Base-by-base conservation (phyloP, 2,888 invertebrate species). In the Oscheius sp. region DNA sequence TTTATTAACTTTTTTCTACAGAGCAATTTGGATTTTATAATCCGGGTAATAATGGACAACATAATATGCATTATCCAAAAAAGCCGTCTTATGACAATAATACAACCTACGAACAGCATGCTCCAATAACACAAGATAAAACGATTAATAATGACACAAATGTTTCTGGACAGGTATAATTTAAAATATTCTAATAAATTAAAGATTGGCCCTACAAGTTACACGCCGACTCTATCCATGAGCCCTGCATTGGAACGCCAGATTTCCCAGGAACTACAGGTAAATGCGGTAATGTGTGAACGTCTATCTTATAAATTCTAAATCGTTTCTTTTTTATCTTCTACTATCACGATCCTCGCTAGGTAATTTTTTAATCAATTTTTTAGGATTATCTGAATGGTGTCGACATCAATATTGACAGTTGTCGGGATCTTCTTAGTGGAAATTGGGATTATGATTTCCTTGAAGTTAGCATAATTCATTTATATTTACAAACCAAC, bases 311-410 rank as follows among this genome's bases (percentile, higher is more conserved):
- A 20, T 24, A 32, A 56, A n/a, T 56, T 30, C 20, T 30, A 30
- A 49, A 49, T 14, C 22, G 45, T 26, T 61, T 5, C 32, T 28
- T 6, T n/a, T n/a, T n/a, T n/a, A n/a, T n/a, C n/a, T n/a, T n/a
- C n/a, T n/a, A n/a, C n/a, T n/a, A n/a, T n/a, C n/a, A n/a, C n/a
- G n/a, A n/a, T n/a, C n/a, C n/a, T n/a, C n/a, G n/a, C n/a, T n/a
- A n/a, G n/a, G n/a, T n/a, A n/a, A n/a, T n/a, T n/a, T n/a, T n/a
- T n/a, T n/a, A n/a, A n/a, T n/a, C 50, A 9, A 32, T n/a, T 49
- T 32, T 73, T 26, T 70, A 79, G 63, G 78, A 80, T 2, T 82
- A 82, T 56, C 61, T 82, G n/a, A 69, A 49, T 22, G 80, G 80
- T 5, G 68, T 75, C 17, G 82, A 82, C 33, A 44, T 56, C 8